Evolutionary conservation across 2,113 vertebrate species (phyloP).

Genomic region (Ceyx melanurus): DNA sequence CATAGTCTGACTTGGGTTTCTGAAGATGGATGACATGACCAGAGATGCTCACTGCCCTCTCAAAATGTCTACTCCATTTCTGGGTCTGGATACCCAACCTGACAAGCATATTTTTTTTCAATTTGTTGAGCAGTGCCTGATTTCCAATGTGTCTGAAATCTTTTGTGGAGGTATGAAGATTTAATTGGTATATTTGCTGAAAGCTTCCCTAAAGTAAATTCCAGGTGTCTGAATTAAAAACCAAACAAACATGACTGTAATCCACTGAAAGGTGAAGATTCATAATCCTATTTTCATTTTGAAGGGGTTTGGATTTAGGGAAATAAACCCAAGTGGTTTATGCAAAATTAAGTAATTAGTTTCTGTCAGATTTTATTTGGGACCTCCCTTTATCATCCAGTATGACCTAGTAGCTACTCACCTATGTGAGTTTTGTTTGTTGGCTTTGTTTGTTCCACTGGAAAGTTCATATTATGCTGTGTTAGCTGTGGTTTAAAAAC

Average conservation of each 20-base stretch:
- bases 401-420: neutral
- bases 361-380: neutral
- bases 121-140: neutral
- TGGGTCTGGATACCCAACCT: neutral
- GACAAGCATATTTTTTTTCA: neutral
- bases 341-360: neutral
- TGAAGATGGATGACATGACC: neutral
- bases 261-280: neutral
- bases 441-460: neutral
- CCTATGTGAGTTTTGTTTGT: neutral
- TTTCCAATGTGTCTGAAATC: neutral
- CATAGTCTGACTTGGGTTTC: neutral
- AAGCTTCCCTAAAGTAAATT: neutral
- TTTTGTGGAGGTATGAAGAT: neutral
- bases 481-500: neutral
- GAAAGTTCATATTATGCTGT: neutral
- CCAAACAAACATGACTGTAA: neutral
- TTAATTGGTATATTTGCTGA: neutral
- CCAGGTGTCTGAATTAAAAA: neutral
- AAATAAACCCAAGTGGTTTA: rapidly evolving
- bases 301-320: neutral
- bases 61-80: neutral
- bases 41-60: neutral
- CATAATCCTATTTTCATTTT: neutral
- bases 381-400: neutral